Conservation (phyloP, 2,888 invertebrate species). For the Xestobium rufovillosum region DNA sequence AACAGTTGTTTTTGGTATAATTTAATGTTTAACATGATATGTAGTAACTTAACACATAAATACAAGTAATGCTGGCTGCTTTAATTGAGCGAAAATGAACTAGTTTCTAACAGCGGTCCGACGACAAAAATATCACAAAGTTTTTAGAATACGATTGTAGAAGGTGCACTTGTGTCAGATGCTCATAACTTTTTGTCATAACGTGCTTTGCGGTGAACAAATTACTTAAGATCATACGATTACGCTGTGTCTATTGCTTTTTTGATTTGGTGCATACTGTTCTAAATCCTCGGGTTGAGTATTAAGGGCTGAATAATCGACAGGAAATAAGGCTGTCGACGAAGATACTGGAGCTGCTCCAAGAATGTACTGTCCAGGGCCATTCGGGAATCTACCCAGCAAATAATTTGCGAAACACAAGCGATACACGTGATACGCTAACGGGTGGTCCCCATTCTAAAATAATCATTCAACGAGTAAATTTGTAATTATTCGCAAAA, state of each 20-base stretch:
- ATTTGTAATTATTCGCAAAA: conserved; percentile 5
- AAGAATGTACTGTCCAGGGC: conserved; percentile 66
- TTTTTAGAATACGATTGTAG: conserved; percentile 40
- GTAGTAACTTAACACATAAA: too few species aligned
- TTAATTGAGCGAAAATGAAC: too few species aligned
- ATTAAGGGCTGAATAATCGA: conserved; percentile 69
- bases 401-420: conserved; percentile 69
- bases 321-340: conserved; percentile 58
- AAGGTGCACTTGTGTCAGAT: conserved; percentile 41
- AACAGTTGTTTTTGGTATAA: too few species aligned
- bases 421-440: conserved; percentile 61
- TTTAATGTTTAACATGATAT: too few species aligned
- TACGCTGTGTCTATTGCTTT: conserved; percentile 62
- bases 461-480: conserved; percentile 27
- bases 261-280: conserved; percentile 60
- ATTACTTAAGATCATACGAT: conserved; percentile 46
- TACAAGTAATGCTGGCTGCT: too few species aligned
- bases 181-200: conserved; percentile 13
- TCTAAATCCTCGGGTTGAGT: conserved; percentile 62
- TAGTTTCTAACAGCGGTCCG: too few species aligned
- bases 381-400: conserved; percentile 66
- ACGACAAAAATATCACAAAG: conserved; percentile 41
- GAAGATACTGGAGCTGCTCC: conserved; percentile 53
- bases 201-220: conserved; percentile 10
- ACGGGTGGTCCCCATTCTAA: conserved; percentile 61